A percentile compares a stretch with the other conserved stretches of the same genome.
Evolutionary conservation across 2,113 vertebrate species (phyloP).

Genomic region (Enhydra lutris): DNA sequence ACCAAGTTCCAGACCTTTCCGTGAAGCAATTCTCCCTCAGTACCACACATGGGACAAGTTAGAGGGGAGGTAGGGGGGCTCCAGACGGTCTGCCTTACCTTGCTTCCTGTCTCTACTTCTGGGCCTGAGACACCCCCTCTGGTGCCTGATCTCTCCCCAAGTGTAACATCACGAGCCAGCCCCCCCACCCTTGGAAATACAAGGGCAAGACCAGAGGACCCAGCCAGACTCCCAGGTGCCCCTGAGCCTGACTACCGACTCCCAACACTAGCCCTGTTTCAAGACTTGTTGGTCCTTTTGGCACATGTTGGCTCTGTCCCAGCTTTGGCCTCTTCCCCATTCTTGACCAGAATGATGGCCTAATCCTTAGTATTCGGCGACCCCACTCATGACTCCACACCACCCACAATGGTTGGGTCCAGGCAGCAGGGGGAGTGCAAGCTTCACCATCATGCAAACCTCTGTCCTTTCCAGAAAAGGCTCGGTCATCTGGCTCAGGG

Average conservation of each 20-base stretch:
- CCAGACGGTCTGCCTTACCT: neutral
- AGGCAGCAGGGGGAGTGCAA: neutral
- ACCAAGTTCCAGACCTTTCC: neutral
- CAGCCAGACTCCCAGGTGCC: neutral
- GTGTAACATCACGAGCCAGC: neutral
- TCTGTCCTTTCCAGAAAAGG: neutral
- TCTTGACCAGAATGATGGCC: neutral
- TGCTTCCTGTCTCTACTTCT: neutral
- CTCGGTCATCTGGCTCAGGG: neutral
- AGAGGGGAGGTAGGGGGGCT: too few species aligned
- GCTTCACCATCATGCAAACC: neutral
- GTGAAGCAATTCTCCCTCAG: neutral
- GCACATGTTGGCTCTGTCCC: neutral
- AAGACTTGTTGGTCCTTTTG: neutral
- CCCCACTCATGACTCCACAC: neutral
- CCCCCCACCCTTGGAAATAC: neutral
- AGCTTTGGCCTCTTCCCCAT: neutral
- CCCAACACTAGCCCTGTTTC: neutral
- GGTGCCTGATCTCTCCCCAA: neutral
- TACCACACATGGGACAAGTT: too few species aligned
- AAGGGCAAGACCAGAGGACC: neutral
- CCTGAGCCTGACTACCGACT: neutral
- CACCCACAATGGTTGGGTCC: neutral
- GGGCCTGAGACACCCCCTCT: neutral
- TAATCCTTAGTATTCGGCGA: neutral